These are phyloP conservation scores for Tragelaphus imberbis DNA, from an alignment of 2,113 vertebrate species.

Conservation along the genomic window DNA sequence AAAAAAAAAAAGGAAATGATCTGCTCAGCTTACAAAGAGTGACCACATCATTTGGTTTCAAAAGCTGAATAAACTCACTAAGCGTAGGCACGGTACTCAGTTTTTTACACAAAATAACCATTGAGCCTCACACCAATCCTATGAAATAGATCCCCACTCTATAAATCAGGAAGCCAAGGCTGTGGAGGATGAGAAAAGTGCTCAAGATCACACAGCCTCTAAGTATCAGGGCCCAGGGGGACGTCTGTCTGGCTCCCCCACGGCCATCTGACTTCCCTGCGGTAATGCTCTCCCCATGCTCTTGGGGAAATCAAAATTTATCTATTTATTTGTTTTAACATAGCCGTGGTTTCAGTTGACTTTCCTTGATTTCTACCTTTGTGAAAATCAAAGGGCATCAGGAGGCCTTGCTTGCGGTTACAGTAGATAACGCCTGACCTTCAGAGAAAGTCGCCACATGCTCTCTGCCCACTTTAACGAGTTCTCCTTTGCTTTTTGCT, in stretches of 20 bases:
- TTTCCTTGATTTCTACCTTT: background rate
- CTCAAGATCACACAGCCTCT: background rate
- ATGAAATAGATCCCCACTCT: too few species aligned
- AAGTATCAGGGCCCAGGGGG: background rate
- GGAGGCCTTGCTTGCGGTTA: background rate
- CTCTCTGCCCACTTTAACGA: background rate
- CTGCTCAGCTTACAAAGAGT: background rate
- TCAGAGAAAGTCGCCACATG: background rate
- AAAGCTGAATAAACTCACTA: background rate
- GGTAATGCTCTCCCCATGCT: background rate
- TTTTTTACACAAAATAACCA: background rate
- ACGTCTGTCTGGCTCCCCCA: rapidly evolving
- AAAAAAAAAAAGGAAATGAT: background rate
- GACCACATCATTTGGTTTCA: background rate
- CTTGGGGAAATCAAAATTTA: background rate
- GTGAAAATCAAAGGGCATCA: background rate
- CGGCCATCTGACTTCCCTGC: rapidly evolving
- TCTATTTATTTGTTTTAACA: background rate
- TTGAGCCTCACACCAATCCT: background rate
- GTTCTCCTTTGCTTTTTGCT: background rate
- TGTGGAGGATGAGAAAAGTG: background rate
- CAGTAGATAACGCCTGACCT: background rate
- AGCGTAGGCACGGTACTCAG: rapidly evolving
- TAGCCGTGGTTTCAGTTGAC: background rate
- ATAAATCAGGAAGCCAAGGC: background rate